phyloP scores from a whole-genome alignment of 2,797 vertebrate genomes.

The Sebastes variabilis region DNA sequence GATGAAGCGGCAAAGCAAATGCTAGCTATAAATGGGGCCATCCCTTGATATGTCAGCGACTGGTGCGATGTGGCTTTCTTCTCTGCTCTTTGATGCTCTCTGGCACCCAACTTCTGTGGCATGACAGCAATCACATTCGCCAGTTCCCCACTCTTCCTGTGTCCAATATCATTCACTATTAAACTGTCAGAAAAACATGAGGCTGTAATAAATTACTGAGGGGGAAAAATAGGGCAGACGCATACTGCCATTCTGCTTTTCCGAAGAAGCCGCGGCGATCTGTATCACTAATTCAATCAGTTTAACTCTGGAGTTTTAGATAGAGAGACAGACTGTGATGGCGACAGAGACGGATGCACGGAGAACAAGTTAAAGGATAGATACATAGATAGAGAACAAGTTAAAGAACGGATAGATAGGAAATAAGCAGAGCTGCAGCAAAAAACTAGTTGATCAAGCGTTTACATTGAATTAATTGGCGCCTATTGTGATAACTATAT shows the following conservation, averaged over 20 bases:
- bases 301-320: slow-evolving; percentile 25
- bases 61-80: slow-evolving; percentile 55
- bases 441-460: not conserved
- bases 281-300: slow-evolving; percentile 59
- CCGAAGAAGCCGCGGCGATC: slow-evolving; percentile 36
- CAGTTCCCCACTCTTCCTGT: slow-evolving; percentile 43
- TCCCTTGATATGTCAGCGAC: slow-evolving; percentile 59
- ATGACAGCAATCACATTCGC: slow-evolving; percentile 71
- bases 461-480: not conserved
- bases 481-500: not conserved
- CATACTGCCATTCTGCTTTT: slow-evolving; percentile 38
- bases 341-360: not conserved
- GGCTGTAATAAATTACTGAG: slow-evolving; percentile 72
- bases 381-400: not conserved
- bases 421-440: too few relatives aligned
- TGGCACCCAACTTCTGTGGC: slow-evolving; percentile 60
- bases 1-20: slow-evolving; percentile 73
- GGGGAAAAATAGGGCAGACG: slow-evolving; percentile 27
- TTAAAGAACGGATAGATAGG: too few relatives aligned
- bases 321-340: not conserved
- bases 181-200: slow-evolving; percentile 75
- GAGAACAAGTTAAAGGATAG: not conserved
- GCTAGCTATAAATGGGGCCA: slow-evolving; percentile 64
- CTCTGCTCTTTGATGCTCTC: slow-evolving; percentile 71
- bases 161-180: slow-evolving; percentile 77